A percentile compares a stretch with the other conserved stretches of the same genome.
phyloP scores from a whole-genome alignment of 2,113 vertebrate species.

The Alexandromys fortis region DNA sequence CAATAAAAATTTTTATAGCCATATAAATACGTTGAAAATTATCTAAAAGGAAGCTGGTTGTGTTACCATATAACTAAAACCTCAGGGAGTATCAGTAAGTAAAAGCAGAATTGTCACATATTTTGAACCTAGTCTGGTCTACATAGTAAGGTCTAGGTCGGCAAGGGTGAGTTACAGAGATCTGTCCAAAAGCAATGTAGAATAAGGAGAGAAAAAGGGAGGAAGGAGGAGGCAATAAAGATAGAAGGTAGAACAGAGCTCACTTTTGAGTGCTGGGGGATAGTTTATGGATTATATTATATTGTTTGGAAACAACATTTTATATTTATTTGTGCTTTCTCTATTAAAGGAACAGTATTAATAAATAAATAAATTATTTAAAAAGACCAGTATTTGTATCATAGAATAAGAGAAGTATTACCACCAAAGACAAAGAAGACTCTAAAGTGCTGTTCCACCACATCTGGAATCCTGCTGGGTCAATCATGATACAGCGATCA shows the following conservation, averaged over 20 bases:
- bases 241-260: neutral
- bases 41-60: neutral
- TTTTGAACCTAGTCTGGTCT: neutral
- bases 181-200: neutral
- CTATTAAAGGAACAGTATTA: neutral
- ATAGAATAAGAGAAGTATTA: neutral
- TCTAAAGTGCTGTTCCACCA: neutral
- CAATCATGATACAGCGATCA: neutral
- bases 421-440: neutral
- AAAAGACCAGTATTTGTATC: neutral
- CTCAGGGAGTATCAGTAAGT: too few relatives aligned
- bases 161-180: neutral
- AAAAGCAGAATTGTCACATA: neutral
- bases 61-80: neutral
- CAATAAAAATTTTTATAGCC: neutral
- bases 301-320: neutral
- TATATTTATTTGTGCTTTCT: neutral
- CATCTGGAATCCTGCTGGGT: neutral
- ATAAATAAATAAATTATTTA: neutral
- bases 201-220: too few relatives aligned
- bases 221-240: neutral
- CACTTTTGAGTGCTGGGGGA: neutral
- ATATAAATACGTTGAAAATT: neutral
- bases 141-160: neutral
- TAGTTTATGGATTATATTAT: neutral